A percentile compares a stretch with the other conserved stretches of the same genome.
Conservation (phyloP, 2,113 vertebrate genomes). For the Scatophagus argus region DNA sequence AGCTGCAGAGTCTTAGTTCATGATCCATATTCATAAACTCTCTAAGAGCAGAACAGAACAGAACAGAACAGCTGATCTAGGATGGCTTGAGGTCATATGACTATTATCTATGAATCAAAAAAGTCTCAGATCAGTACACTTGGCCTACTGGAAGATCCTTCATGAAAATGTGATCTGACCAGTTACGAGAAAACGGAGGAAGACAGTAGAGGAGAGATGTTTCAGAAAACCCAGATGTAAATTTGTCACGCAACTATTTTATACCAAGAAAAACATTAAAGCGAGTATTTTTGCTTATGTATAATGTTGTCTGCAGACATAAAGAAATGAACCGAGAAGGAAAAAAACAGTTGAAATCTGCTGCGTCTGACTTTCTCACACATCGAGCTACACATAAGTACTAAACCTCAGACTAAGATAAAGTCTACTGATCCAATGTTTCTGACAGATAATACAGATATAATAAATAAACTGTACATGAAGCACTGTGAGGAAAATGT, state of each 20-base stretch:
- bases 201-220: slow-evolving; percentile 41
- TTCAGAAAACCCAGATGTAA: slow-evolving; percentile 49
- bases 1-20: slow-evolving; percentile 70
- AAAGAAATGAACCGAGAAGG: slow-evolving; percentile 34
- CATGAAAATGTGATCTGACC: slow-evolving; percentile 33
- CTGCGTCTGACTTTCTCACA: slow-evolving; percentile 51
- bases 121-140: slow-evolving; percentile 37
- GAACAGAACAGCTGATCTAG: slow-evolving; percentile 46
- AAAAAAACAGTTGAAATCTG: slow-evolving; percentile 57
- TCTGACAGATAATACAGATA: slow-evolving; percentile 65
- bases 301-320: slow-evolving; percentile 53
- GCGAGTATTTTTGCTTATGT: slow-evolving; percentile 40
- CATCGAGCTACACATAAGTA: slow-evolving; percentile 49
- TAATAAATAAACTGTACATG: slow-evolving; percentile 77
- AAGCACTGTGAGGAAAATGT: slow-evolving; percentile 65
- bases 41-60: slow-evolving; percentile 53
- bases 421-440: slow-evolving; percentile 35
- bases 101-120: slow-evolving; percentile 40
- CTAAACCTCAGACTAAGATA: slow-evolving; percentile 59
- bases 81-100: slow-evolving; percentile 29
- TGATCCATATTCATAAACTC: slow-evolving; percentile 49
- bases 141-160: slow-evolving; percentile 47
- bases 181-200: slow-evolving; percentile 44
- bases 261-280: slow-evolving; percentile 60
- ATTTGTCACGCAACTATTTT: slow-evolving; percentile 53